These are phyloP conservation scores for Dexiosoma caninum DNA, from an alignment of 2,888 invertebrate species.

Conservation along the genomic window DNA sequence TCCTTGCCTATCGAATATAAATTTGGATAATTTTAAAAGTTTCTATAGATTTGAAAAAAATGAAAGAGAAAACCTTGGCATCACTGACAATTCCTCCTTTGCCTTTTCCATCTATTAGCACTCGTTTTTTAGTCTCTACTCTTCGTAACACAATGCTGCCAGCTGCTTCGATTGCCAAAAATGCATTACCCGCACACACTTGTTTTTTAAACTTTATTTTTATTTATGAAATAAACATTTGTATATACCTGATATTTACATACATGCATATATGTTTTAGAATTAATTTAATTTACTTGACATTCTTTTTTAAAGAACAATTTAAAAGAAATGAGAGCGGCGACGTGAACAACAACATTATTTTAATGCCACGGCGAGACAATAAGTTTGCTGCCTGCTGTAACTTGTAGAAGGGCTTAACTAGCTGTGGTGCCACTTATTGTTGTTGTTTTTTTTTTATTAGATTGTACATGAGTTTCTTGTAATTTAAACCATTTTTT, in stretches of 20 bases:
- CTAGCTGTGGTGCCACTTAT: background rate
- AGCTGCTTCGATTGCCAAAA: background rate
- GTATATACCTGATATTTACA: background rate
- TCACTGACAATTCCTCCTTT: background rate
- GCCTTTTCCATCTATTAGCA: background rate
- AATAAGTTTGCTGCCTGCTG: conserved; percentile 31
- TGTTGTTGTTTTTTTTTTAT: conserved; percentile 1
- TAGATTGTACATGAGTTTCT: background rate
- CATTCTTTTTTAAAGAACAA: background rate
- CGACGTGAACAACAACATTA: conserved; percentile 25
- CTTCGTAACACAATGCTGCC: background rate
- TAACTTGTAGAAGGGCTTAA: conserved; percentile 27
- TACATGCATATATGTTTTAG: background rate
- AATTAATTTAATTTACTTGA: background rate
- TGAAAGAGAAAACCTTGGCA: background rate
- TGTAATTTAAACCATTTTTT: conserved; percentile 2
- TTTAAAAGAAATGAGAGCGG: conserved; percentile 9
- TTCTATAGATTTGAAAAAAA: too few species aligned
- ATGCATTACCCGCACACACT: background rate
- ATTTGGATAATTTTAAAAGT: too few species aligned
- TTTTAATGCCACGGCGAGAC: conserved; percentile 33
- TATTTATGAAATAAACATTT: background rate
- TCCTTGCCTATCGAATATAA: too few species aligned
- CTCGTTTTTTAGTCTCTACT: background rate
- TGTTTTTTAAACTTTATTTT: background rate